Conservation (phyloP, 2,113 vertebrate genomes). For the Ondatra zibethicus region DNA sequence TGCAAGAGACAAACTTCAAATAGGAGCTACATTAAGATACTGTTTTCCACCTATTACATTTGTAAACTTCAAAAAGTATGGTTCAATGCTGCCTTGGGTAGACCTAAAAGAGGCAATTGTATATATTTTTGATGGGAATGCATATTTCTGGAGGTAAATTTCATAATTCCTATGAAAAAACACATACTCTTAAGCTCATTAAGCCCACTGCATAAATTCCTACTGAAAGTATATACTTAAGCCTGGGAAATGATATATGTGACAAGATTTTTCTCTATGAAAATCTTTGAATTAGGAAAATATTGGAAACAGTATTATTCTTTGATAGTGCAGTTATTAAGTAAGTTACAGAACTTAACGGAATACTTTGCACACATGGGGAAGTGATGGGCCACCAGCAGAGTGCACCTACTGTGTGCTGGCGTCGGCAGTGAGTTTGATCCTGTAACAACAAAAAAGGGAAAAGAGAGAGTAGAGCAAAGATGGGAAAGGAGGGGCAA, state of each 20-base stretch:
- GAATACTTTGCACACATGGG: neutral
- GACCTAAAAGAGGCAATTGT: neutral
- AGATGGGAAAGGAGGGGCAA: fast-evolving
- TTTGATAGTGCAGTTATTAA: neutral
- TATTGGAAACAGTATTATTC: neutral
- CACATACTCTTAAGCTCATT: neutral
- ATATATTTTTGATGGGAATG: neutral
- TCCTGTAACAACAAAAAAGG: neutral
- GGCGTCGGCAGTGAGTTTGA: neutral
- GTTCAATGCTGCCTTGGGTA: neutral
- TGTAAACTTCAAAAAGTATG: neutral
- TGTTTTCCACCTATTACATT: neutral
- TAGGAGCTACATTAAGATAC: neutral
- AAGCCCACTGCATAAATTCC: neutral
- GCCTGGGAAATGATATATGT: neutral
- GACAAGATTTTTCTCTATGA: neutral
- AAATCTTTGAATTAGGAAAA: slow-evolving; percentile 19
- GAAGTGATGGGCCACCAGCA: neutral
- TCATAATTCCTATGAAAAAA: slow-evolving; percentile 31
- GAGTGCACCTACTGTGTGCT: neutral
- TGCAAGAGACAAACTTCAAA: neutral
- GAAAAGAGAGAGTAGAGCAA: neutral
- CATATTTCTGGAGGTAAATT: neutral
- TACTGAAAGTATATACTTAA: neutral
- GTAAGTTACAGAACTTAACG: neutral